Percentiles rank a stretch among this genome's conserved stretches.
Conservation (phyloP, 2,113 vertebrate species). For the Heterocephalus glaber region DNA sequence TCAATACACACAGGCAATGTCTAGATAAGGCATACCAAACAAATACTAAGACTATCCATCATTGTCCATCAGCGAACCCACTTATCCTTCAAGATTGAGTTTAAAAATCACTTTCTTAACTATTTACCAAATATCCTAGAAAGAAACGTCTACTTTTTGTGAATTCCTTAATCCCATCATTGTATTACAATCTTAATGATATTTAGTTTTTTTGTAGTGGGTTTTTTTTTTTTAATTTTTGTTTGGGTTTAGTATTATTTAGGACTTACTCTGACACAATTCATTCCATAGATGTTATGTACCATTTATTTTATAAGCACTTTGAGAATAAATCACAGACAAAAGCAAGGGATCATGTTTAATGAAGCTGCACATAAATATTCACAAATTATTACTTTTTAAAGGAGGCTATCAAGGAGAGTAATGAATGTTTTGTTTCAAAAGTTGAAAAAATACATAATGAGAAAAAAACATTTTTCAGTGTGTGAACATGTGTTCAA, state of each 20-base stretch:
- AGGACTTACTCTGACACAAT: not conserved
- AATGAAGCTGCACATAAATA: not conserved
- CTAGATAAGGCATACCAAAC: not conserved
- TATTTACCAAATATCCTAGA: not conserved
- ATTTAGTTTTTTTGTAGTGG: not conserved
- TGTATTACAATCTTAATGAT: slow-evolving; percentile 7
- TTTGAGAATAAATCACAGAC: not conserved
- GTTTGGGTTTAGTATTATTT: not conserved
- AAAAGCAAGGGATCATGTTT: slow-evolving; percentile 3
- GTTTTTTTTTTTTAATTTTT: not conserved
- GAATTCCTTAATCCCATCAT: slow-evolving; percentile 27
- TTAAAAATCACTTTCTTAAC: slow-evolving; percentile 5
- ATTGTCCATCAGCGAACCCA: not conserved
- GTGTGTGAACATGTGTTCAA: not conserved
- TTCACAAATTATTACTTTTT: not conserved
- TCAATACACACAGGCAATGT: not conserved
- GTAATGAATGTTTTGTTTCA: not conserved
- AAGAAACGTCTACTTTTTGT: not conserved
- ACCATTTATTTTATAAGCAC: not conserved
- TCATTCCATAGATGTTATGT: not conserved
- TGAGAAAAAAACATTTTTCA: not conserved
- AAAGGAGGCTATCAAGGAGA: not conserved
- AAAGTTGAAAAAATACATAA: not conserved
- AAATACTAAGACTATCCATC: not conserved
- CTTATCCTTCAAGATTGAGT: not conserved